Conservation (phyloP, 2,888 invertebrate species). For the Neria commutata region DNA sequence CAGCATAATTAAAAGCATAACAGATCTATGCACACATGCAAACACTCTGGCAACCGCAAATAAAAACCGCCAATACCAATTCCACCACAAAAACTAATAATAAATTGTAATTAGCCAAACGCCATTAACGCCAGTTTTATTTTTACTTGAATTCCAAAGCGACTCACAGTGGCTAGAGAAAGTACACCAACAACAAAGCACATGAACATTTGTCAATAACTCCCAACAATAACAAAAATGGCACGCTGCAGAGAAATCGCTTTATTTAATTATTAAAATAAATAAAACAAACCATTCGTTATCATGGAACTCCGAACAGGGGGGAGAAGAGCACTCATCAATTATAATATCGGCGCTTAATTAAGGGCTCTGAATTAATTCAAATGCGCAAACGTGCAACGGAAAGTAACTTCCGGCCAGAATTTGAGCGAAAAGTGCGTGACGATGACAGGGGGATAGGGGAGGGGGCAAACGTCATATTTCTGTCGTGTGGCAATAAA, state of each 20-base stretch:
- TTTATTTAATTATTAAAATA: not conserved
- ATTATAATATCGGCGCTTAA: constrained; percentile 53
- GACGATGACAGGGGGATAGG: not conserved
- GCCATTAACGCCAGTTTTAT: too few relatives aligned
- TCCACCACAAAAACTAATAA: too few relatives aligned
- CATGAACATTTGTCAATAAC: not conserved
- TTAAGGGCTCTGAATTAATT: constrained; percentile 46
- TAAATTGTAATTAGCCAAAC: too few relatives aligned
- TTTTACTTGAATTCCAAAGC: too few relatives aligned
- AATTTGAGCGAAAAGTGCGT: not conserved
- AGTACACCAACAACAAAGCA: not conserved
- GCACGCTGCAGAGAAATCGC: constrained; percentile 22
- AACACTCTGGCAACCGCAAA: constrained; percentile 16
- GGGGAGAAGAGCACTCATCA: constrained; percentile 41
- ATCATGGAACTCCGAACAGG: not conserved
- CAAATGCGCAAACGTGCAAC: constrained; percentile 42
- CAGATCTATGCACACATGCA: constrained; percentile 1
- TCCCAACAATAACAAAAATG: not conserved
- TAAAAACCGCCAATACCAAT: too few relatives aligned
- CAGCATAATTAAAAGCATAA: constrained; percentile 42
- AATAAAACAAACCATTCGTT: not conserved
- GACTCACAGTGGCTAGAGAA: too few relatives aligned
- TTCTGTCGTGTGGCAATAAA: constrained; percentile 39
- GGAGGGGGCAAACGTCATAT: too few relatives aligned
- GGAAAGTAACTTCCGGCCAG: not conserved